Evolutionary conservation across 2,113 vertebrate species (phyloP).

Genomic region (Arvicanthis niloticus): DNA sequence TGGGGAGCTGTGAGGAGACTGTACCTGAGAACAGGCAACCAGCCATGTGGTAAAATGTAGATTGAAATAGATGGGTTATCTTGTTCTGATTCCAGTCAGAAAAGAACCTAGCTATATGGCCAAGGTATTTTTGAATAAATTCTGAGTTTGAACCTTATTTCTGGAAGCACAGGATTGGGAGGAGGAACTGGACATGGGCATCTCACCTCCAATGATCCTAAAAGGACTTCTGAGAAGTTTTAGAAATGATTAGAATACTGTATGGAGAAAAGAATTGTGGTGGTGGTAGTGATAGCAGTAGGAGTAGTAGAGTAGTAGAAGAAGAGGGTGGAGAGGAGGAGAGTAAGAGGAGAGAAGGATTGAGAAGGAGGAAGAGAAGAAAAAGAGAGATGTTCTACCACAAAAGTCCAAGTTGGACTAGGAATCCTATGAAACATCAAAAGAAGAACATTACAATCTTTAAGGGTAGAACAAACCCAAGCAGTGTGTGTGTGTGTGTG

Average conservation of each 20-base stretch:
- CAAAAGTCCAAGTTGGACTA: not conserved
- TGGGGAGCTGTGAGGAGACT: too few relatives aligned
- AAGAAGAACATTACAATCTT: conserved; percentile 13
- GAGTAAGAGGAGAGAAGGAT: not conserved
- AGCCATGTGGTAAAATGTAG: too few relatives aligned
- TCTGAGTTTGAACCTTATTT: too few relatives aligned
- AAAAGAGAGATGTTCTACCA: conserved; percentile 40
- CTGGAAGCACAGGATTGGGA: too few relatives aligned
- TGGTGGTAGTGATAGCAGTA: not conserved
- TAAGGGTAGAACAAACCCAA: not conserved
- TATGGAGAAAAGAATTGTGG: not conserved
- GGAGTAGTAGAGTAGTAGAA: not conserved
- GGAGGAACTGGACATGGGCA: too few relatives aligned
- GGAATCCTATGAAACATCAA: not conserved
- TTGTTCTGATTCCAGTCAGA: too few relatives aligned
- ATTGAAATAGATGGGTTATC: too few relatives aligned
- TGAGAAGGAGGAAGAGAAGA: not conserved
- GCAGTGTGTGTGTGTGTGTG: not conserved
- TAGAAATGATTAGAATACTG: not conserved
- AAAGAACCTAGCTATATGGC: too few relatives aligned
- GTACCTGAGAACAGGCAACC: too few relatives aligned
- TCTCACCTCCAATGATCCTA: not conserved
- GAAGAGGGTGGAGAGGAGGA: not conserved
- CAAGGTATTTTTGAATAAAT: too few relatives aligned
- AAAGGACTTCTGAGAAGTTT: conserved; percentile 28